phyloP scores from a whole-genome alignment of 2,888 invertebrate genomes.

The Mythimna vitellina region DNA sequence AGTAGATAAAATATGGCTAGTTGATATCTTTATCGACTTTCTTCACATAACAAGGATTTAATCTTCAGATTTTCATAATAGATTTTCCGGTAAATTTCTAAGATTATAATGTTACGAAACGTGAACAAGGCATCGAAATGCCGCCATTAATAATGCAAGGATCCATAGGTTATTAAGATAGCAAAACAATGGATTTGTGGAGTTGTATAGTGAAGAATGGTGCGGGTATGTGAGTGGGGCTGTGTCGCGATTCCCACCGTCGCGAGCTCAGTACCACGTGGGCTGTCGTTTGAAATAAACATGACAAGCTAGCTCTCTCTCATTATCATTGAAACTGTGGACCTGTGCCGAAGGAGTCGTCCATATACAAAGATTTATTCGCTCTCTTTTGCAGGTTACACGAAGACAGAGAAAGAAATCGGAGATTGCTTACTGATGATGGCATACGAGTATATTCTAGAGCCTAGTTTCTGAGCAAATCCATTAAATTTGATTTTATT shows the following conservation, averaged over 20 bases:
- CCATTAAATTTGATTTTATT: not conserved
- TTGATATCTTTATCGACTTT: slow-evolving; percentile 47
- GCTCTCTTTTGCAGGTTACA: not conserved
- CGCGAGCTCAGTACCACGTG: slow-evolving; percentile 60
- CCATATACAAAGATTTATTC: slow-evolving; percentile 36
- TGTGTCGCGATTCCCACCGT: slow-evolving; percentile 67
- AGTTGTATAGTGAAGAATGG: slow-evolving; percentile 45
- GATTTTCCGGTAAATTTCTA: slow-evolving; percentile 39
- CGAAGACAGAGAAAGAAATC: not conserved
- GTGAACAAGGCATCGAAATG: slow-evolving; percentile 38
- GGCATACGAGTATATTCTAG: not conserved
- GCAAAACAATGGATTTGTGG: slow-evolving; percentile 56
- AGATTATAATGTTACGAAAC: slow-evolving; percentile 56
- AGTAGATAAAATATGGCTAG: slow-evolving; percentile 28
- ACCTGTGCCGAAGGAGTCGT: slow-evolving; percentile 57
- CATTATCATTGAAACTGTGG: slow-evolving; percentile 72
- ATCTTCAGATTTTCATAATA: slow-evolving; percentile 32
- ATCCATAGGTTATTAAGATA: slow-evolving; percentile 59
- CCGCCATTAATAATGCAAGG: slow-evolving; percentile 51
- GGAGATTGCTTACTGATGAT: not conserved
- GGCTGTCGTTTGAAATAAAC: slow-evolving; percentile 72
- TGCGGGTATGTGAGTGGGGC: slow-evolving; percentile 47
- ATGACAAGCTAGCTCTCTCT: slow-evolving; percentile 73
- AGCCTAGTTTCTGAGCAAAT: not conserved
- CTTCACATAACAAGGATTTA: slow-evolving; percentile 33